Evolutionary conservation across 2,797 vertebrate species (phyloP), one percentile per base, ranked within the genome.

Genomic region (Pseudochirops cupreus): DNA sequence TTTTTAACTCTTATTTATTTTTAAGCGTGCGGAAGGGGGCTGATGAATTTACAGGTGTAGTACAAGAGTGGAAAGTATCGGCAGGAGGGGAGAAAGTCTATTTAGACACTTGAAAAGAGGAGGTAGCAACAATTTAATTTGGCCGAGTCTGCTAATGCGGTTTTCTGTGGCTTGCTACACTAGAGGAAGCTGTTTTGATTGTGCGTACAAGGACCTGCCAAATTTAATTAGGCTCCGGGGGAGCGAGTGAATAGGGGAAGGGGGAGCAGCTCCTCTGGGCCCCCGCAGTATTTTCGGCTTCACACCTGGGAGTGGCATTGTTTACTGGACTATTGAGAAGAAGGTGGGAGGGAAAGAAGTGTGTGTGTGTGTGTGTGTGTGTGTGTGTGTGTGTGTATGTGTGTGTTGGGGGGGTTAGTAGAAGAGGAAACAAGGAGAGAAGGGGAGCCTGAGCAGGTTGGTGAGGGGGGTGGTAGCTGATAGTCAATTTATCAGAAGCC

Each of bases 301-400:
- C 97, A 95, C 94, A 98, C 98, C 98, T 98, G 98, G 97, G 96
- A 97, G 94, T 91, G 94, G 95, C 97, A 97, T 97, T 98, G 97
- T 98, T 97, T 93, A 57, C 92, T 0, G 94, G 89, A 7, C 10
- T 87, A 93, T 96, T 90, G 24, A 87, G 93, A 26, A 33, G 6
- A 1, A 50, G 29, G 0, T 29, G 9, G 29, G 46, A 10, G 53
- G 46, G 26, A 56, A 29, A 94, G 94, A 94, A 50, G 89, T 59
- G n/a, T 39, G 57, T 59, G 58, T 59, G 58, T 59, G 58, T 59
- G 28, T 59, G 58, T 58, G 26, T 58, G 57, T 58, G 57, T 9
- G 57, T 29, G 57, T 58, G 57, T 29, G 57, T 58, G 56, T 56
- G 55, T 56, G 56, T 56, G 55, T 56, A 21, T 56, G 58, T 59